Base-by-base conservation (phyloP, 1,140 invertebrate genomes). In the Frieseomelitta varia region DNA sequence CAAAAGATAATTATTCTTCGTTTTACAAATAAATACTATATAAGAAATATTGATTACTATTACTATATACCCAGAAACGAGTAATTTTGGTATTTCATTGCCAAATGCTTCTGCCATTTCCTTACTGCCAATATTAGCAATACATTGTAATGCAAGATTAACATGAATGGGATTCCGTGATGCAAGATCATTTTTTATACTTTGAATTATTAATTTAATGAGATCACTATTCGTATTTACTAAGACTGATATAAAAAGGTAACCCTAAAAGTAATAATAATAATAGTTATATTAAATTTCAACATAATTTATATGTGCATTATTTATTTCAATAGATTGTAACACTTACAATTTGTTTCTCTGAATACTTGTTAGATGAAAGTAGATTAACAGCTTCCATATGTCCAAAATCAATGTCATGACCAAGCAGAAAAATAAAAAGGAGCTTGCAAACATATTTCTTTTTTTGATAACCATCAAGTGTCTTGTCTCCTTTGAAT, bases 401-500 rank as follows among this genome's bases (percentile, higher is more conserved):
- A 95, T 99, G 99, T 79, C 99, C 99, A 96, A 99, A 99, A 95
- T 99, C 99, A 95, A 99, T 99, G 95, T 99, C 99, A 96, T 99
- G 99, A 75, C 99, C 98, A 85, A 99, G 96, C 69, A 99, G 96
- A 95, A 99, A 99, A 92, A 99, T 99, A 95, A 99, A 99, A 39
- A 99, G 95, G 81, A 99, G 95, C 95, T 99, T 99, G 96, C 99
- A 99, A 58, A 99, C 99, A 97, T 99, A 99, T 95, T 99, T 99
- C 96, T 99, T 99, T 96, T 99, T 99, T 93, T 99, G 99, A 95
- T 99, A 99, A 30, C 99, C 99, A 96, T 99, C 99, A 58, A 99
- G 95, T 56, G 99, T 99, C 96, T 99, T 99, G 95, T 99, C 99
- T 81, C 99, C 99, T 97, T 99, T 99, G 93, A 99, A 99, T 96